Base-by-base conservation (phyloP, 2,113 vertebrate genomes). In the Nyctereutes procyonoides region DNA sequence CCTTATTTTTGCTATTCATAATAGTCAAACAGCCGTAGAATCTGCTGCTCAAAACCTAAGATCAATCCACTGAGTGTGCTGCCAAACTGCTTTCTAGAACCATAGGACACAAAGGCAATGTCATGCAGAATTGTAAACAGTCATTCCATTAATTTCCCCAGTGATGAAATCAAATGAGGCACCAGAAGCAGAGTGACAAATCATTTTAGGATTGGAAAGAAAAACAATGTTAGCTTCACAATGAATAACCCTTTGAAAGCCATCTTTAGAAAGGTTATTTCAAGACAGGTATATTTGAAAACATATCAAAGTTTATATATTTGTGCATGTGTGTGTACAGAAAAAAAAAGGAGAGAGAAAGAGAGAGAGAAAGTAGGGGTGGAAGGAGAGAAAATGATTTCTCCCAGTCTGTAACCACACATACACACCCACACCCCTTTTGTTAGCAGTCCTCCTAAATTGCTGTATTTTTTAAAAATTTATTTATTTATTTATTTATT, bases 121-220 rank as follows among this genome's bases (percentile, higher is more conserved):
- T 19, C 73, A 30, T 53, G 11, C 28, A 53, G 80, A 88, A 83
- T 30, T 87, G 69, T 58, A 82, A 92, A 74, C 60, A 95, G 63
- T n/a, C 79, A 90, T 38, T 58, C 73, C 63, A 76, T 95, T 93
- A 91, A 96, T 94, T 96, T 98, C 20, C 12, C 92, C 30, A 19
- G 56, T 20, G 84, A 97, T 94, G 73, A 92, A 85, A 38, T 71
- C 0, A 63, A 93, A 71, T 14, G 62, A 97, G 77, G 22, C 2
- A 35, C 17, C 10, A 90, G 35, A 24, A 67, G 35, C 58, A 92
- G 69, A 90, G 24, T 80, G 62, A 93, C 76, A 94, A 63, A 53
- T 71, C 60, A 80, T 82, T 96, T 83, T 51, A 58, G 30, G 13
- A 32, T 1, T 86, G 58, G 51, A 96, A 92, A 4, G 2, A n/a